A percentile compares a stretch with the other conserved stretches of the same genome.
These are phyloP conservation scores for Hypotaenidia philippensis DNA, from an alignment of 2,797 vertebrate genomes.

Conservation along the genomic window DNA sequence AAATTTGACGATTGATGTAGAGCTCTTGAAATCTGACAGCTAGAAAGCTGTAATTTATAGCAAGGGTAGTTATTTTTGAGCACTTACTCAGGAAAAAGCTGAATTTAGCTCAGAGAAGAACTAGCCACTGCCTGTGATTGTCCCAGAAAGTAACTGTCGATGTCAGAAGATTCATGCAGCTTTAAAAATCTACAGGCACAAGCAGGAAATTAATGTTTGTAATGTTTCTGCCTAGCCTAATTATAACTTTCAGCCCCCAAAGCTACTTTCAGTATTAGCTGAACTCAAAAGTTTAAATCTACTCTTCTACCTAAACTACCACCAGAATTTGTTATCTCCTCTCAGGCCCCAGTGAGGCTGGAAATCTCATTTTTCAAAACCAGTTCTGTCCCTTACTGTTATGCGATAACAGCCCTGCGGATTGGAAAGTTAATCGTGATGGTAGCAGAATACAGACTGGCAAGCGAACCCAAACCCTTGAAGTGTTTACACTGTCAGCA, in stretches of 20 bases:
- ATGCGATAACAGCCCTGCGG: neutral
- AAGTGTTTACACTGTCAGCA: neutral
- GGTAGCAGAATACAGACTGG: neutral
- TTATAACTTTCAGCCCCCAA: constrained; percentile 33
- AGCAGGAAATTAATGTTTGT: constrained; percentile 45
- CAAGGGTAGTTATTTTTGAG: constrained; percentile 63
- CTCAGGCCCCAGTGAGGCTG: neutral
- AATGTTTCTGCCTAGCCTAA: constrained; percentile 32
- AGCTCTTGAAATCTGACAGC: constrained; percentile 43
- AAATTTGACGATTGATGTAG: neutral
- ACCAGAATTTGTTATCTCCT: neutral
- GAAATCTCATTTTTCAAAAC: neutral
- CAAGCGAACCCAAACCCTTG: neutral
- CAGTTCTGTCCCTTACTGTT: neutral
- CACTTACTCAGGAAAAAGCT: constrained; percentile 53
- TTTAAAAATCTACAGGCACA: constrained; percentile 15
- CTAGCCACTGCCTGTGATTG: constrained; percentile 47
- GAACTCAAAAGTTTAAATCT: constrained; percentile 29
- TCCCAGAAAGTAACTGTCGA: constrained; percentile 55
- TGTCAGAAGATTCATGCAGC: neutral
- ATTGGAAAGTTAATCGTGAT: neutral
- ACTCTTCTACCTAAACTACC: neutral
- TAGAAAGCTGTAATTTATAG: constrained; percentile 53
- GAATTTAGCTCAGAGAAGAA: constrained; percentile 65
- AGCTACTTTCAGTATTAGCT: constrained; percentile 5